Conservation (phyloP, 2,797 vertebrate genomes). For the Oryzias dopingdopingensis region DNA sequence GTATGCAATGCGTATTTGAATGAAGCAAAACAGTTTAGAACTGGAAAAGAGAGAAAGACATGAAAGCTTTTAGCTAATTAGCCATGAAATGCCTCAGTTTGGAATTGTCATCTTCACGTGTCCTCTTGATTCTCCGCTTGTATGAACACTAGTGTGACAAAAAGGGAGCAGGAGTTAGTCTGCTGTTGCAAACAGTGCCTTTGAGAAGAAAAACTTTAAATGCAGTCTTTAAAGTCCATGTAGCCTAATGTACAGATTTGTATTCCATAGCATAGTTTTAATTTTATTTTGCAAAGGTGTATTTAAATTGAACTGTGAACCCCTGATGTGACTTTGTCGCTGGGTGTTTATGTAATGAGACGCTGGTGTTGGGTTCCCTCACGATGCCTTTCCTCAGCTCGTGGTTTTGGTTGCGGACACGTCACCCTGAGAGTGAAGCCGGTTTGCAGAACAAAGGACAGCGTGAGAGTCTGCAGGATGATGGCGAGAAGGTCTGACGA, state of each 20-base stretch:
- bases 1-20: slow-evolving; percentile 51
- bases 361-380: slow-evolving; percentile 56
- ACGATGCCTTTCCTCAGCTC: slow-evolving; percentile 40
- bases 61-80: slow-evolving; percentile 54
- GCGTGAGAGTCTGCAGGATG: too few species aligned
- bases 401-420: slow-evolving; percentile 5
- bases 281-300: slow-evolving; percentile 66
- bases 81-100: slow-evolving; percentile 71
- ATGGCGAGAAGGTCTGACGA: too few species aligned
- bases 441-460: too few species aligned
- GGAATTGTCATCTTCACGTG: slow-evolving; percentile 38
- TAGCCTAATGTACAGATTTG: slow-evolving; percentile 79
- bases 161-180: slow-evolving; percentile 66
- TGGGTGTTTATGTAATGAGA: slow-evolving; percentile 55
- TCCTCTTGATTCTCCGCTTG: slow-evolving; percentile 52
- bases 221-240: slow-evolving; percentile 78
- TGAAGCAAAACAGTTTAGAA: slow-evolving; percentile 39
- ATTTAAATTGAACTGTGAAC: slow-evolving; percentile 70
- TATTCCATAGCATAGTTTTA: slow-evolving; percentile 62
- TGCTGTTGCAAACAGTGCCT: slow-evolving; percentile 83
- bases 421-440: too few species aligned
- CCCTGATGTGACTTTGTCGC: slow-evolving; percentile 32
- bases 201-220: slow-evolving; percentile 74
- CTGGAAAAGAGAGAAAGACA: slow-evolving; percentile 36
- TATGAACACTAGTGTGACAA: slow-evolving; percentile 67